Evolutionary conservation across 2,797 vertebrate species (phyloP), one percentile per base, ranked within the genome.

Genomic region (Molossus alvarezi): DNA sequence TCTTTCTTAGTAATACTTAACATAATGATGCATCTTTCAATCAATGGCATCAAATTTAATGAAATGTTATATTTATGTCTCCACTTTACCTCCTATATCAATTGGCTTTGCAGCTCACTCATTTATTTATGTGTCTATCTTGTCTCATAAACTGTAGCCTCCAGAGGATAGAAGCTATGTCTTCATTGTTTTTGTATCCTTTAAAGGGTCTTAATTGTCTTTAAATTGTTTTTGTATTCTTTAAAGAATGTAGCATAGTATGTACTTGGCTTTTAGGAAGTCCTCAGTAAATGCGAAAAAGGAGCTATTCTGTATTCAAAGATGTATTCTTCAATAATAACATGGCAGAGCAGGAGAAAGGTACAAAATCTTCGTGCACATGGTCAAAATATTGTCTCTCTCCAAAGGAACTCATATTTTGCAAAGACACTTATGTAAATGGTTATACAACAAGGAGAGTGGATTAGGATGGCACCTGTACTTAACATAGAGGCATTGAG

Each of bases 361-460:
- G 53, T 58, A 51, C 72, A 77, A 91, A 84, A 33, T 65, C 53
- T 91, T 81, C 25, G 5, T 2, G 33, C 14, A 27, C 29, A 25
- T 41, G 29, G 12, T 45, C 27, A 75, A 69, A 57, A 69, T 51
- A 41, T 33, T 72, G 12, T 25, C 45, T 20, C 3, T 64, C 25
- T 95, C n/a, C 25, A 69, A 91, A 85, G 58, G n/a, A 95, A n/a
- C 10, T 81, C 25, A 20, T 75, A 37, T 72, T 92, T 73, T 73
- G 27, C 13, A 92, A 95, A 80, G 82, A 69, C 9, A 15, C 83
- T 87, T 93, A 65, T 21, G 41, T 89, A 89, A 89, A 57, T 58
- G 79, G 12, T 73, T 79, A 77, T 58, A 45, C 5, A 94, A 53
- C 33, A 83, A 60, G 55, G 33, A 91, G 33, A 64, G 45, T 72